Conservation (phyloP, 2,797 vertebrate genomes). For the Ctenosaura bakeri region DNA sequence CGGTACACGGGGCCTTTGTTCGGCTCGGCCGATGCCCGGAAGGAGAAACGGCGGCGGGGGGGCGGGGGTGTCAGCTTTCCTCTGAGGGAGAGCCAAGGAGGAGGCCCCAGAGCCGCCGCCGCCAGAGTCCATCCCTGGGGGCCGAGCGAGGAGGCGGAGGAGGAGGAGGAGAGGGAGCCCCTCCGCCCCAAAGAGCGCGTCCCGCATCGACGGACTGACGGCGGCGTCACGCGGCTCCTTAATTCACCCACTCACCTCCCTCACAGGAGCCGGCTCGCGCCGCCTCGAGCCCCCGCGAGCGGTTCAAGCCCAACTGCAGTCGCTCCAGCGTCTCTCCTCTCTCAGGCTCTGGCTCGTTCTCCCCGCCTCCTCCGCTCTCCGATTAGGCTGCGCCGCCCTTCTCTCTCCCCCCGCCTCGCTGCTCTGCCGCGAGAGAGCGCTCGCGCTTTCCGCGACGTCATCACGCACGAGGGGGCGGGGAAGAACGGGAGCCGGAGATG, state of each 20-base stretch:
- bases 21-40: conserved; percentile 25
- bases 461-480: neutral
- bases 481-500: neutral
- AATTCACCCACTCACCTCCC: neutral
- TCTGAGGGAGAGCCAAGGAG: neutral
- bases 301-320: neutral
- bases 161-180: neutral
- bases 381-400: conserved; percentile 4
- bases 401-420: neutral
- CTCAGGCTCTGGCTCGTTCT: too few relatives aligned
- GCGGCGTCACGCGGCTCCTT: neutral
- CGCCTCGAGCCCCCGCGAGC: neutral
- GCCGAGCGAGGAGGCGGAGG: neutral
- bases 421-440: neutral
- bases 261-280: neutral
- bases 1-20: conserved; percentile 27
- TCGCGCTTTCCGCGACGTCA: conserved; percentile 12
- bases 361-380: neutral
- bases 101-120: neutral
- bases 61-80: neutral
- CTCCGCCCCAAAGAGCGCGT: too few relatives aligned
- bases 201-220: neutral
- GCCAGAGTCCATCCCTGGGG: neutral
- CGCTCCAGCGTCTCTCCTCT: neutral
- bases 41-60: neutral